Percentiles rank a stretch among this genome's conserved stretches.
Conservation (phyloP, 2,888 invertebrate species). For the Lucinisca nassula region DNA sequence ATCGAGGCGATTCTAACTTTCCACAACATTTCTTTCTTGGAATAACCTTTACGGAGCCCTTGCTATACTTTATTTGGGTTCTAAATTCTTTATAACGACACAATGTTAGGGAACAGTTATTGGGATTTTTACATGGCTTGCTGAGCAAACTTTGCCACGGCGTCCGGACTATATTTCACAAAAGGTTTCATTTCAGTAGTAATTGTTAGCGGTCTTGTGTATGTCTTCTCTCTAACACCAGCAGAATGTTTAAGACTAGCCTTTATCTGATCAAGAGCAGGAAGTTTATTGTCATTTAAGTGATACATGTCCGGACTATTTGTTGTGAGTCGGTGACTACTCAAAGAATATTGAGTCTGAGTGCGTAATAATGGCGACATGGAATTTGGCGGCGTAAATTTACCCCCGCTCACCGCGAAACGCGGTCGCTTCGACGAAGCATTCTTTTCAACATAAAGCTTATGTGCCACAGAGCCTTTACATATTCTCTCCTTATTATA, state of each 20-base stretch:
- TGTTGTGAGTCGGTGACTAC: constrained; percentile 77
- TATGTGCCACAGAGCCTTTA: constrained; percentile 81
- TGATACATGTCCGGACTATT: constrained; percentile 81
- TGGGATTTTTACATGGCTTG: constrained; percentile 42
- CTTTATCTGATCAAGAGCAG: constrained; percentile 82
- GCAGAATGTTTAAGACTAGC: constrained; percentile 78
- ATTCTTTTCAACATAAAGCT: constrained; percentile 64
- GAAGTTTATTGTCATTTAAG: constrained; percentile 73
- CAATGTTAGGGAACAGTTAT: too few species aligned
- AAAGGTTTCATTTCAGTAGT: constrained; percentile 81
- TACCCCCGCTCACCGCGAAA: constrained; percentile 80
- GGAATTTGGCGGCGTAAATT: constrained; percentile 75
- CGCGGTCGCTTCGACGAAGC: constrained; percentile 65
- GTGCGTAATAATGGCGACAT: constrained; percentile 80
- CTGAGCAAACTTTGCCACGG: constrained; percentile 73
- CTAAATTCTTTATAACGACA: too few species aligned
- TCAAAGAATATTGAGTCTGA: constrained; percentile 83
- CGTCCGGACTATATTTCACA: constrained; percentile 82
- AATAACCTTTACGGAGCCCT: too few species aligned
- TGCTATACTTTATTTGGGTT: too few species aligned
- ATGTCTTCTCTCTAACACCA: constrained; percentile 33
- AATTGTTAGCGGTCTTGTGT: constrained; percentile 66
- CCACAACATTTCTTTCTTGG: too few species aligned
- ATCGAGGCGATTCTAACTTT: too few species aligned
- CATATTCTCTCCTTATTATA: constrained; percentile 78